phyloP scores from a whole-genome alignment of 2,113 vertebrate genomes.

The Lamprologus sp. region DNA sequence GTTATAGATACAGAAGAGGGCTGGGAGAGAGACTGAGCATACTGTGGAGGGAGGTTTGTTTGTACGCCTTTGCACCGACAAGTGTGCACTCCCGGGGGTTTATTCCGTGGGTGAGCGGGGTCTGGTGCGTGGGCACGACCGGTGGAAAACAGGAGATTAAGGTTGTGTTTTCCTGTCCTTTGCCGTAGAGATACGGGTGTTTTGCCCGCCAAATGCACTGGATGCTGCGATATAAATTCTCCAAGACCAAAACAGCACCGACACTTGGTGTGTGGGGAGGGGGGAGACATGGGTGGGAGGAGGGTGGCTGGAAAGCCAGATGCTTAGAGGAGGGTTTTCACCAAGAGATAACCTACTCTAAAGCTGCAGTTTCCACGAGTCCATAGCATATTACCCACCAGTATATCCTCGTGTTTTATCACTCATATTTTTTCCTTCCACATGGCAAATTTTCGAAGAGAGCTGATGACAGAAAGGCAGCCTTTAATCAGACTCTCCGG shows the following conservation, averaged over 20 bases:
- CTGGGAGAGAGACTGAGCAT: not conserved
- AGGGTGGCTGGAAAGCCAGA: conserved; percentile 19
- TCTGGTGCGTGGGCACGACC: conserved; percentile 83
- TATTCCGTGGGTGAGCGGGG: conserved; percentile 82
- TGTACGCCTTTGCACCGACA: conserved; percentile 41
- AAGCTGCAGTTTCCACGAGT: conserved; percentile 12
- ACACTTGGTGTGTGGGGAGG: not conserved
- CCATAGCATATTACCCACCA: conserved; percentile 5
- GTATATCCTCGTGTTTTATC: conserved; percentile 18
- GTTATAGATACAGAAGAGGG: not conserved
- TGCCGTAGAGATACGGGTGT: conserved; percentile 55
- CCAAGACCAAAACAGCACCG: conserved; percentile 33
- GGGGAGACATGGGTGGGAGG: not conserved
- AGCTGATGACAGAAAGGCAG: conserved; percentile 68
- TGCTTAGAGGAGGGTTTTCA: conserved; percentile 38
- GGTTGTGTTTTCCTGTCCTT: conserved; percentile 74
- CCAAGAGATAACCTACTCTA: conserved; percentile 32
- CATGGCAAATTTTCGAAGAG: conserved; percentile 32
- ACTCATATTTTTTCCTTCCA: not conserved
- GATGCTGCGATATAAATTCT: conserved; percentile 72
- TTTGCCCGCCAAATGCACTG: conserved; percentile 77
- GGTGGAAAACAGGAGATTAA: conserved; percentile 60
- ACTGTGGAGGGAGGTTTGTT: conserved; percentile 36
- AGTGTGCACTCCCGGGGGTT: conserved; percentile 67
- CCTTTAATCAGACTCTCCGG: conserved; percentile 85